Base-by-base conservation (phyloP, 2,797 vertebrate species). In the Falco concolor region DNA sequence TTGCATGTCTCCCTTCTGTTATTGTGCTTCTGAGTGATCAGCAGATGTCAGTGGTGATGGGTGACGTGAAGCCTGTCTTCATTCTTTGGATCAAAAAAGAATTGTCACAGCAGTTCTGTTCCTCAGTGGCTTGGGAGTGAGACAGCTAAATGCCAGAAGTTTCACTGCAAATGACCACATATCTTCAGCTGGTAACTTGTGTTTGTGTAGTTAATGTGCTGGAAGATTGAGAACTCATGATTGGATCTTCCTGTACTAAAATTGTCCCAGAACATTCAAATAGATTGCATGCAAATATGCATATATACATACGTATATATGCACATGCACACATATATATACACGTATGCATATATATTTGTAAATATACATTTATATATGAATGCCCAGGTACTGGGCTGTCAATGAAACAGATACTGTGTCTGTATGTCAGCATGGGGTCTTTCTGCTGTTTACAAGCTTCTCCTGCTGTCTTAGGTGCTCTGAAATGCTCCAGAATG, bases 1-100 rank as follows among this genome's bases (percentile, higher is more conserved):
- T 90, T 97, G 94, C 86, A 80, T 85, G 92, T 95, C 95, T 96
- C 78, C 95, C 93, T 94, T 95, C 95, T 96, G 94, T 96, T 97
- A 96, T 94, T 96, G 91, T 96, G 93, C 88, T 96, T 96, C 90
- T 92, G 84, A 84, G 80, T 92, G 95, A 95, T 95, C 94, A 96
- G 90, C 96, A 97, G 96, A 96, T 96, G 95, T 90, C 94, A 90
- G 57, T 90, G 94, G 77, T 90, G 96, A 96, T 95, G 96, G 84
- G 77, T 95, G 93, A 94, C 93, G 61, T 59, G 94, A 87, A 94
- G 88, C 81, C 90, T 89, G 72, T 77, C 86, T 92, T 92, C 38
- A 22, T 92, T 93, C 92, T 89, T 92, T 5, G 11, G 38, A 82
- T 89, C 52, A 75, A 74, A 87, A 95, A 93, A 59, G 44, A 87